phyloP scores from a whole-genome alignment of 2,113 vertebrate genomes.

The Falcunculus frontatus region DNA sequence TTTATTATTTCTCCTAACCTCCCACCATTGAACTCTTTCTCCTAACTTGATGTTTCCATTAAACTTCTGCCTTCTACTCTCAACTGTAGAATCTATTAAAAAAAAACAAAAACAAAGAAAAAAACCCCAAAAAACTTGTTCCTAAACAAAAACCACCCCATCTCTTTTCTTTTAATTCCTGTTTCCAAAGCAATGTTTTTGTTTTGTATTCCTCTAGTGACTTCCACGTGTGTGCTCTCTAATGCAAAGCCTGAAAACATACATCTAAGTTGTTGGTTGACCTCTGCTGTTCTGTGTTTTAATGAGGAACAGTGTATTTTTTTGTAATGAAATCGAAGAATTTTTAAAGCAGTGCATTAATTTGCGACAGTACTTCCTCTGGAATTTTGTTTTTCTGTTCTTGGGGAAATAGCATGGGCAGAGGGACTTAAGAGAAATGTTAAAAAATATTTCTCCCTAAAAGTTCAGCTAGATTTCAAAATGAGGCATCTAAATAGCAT shows the following conservation, averaged over 20 bases:
- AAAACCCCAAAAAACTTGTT: not conserved
- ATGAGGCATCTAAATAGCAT: not conserved
- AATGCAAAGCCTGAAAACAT: not conserved
- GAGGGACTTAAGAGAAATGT: not conserved
- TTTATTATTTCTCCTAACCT: not conserved
- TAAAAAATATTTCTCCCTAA: not conserved
- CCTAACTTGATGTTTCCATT: not conserved
- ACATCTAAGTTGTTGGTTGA: not conserved
- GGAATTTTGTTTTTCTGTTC: not conserved
- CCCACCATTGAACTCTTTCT: not conserved
- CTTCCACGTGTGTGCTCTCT: not conserved
- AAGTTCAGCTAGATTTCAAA: not conserved
- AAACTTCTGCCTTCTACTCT: not conserved
- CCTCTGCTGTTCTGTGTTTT: not conserved
- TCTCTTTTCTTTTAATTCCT: not conserved
- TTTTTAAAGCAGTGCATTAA: not conserved
- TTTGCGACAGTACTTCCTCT: not conserved
- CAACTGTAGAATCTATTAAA: not conserved
- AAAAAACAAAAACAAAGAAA: not conserved
- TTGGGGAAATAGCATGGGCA: not conserved
- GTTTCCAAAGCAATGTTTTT: not conserved
- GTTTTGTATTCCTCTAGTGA: not conserved
- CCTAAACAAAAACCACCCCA: not conserved
- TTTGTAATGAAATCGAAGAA: not conserved
- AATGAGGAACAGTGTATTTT: not conserved